phyloP scores from a whole-genome alignment of 1,140 invertebrate species.

The Musca domestica region DNA sequence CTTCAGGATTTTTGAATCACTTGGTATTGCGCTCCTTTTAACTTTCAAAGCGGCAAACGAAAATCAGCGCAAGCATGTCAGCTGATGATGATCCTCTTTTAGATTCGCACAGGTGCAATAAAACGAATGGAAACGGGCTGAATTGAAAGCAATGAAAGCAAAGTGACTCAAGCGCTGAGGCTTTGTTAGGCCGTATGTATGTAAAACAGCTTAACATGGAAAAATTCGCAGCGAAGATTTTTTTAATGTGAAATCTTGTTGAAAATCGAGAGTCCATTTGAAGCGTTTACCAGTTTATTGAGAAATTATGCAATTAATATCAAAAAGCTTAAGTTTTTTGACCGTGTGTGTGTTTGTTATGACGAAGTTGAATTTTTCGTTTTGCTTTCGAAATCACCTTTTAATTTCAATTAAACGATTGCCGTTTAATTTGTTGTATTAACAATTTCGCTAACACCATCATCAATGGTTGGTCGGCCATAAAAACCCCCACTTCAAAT shows the following conservation, averaged over 20 bases:
- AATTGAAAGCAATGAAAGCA: too few relatives aligned
- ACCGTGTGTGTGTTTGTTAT: neutral
- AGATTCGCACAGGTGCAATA: conserved; percentile 1
- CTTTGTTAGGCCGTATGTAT: too few relatives aligned
- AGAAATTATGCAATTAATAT: conserved; percentile 13
- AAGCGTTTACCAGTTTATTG: neutral
- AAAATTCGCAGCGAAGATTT: too few relatives aligned
- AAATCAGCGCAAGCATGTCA: too few relatives aligned
- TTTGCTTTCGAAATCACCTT: neutral
- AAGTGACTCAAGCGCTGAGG: too few relatives aligned
- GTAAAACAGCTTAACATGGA: too few relatives aligned
- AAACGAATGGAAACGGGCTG: too few relatives aligned
- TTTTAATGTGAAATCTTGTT: too few relatives aligned
- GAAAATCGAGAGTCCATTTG: too few relatives aligned
- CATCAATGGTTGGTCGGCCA: too few relatives aligned
- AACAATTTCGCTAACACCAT: neutral
- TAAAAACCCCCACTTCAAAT: too few relatives aligned
- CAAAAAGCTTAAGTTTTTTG: neutral
- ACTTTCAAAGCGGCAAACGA: too few relatives aligned
- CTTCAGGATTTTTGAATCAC: conserved; percentile 13
- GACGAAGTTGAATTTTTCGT: neutral
- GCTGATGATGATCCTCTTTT: neutral
- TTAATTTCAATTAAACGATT: conserved; percentile 18
- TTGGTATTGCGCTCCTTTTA: conserved; percentile 2
- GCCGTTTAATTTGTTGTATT: conserved; percentile 15